A percentile compares a stretch with the other conserved stretches of the same genome.
Evolutionary conservation across 2,888 invertebrate genomes (phyloP).

Genomic region (Keiferia lycopersicella): DNA sequence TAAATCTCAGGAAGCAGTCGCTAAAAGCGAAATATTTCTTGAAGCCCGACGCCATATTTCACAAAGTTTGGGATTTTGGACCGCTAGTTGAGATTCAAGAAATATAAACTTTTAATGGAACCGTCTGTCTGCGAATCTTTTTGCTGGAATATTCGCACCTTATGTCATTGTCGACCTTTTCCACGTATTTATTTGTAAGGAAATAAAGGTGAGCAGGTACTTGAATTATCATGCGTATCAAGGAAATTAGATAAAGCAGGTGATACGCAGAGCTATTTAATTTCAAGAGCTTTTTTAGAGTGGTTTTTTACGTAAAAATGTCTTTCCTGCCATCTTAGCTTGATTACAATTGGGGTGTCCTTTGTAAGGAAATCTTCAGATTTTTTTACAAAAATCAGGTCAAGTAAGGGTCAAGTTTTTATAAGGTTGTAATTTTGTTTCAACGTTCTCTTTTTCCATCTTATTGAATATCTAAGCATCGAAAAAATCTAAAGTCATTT

Average conservation of each 20-base stretch:
- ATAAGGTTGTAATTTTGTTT: neutral
- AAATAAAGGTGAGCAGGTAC: neutral
- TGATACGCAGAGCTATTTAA: neutral
- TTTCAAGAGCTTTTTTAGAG: neutral
- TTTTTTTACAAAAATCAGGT: constrained; percentile 5
- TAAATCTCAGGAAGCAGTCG: constrained; percentile 17
- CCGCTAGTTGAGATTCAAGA: constrained; percentile 20
- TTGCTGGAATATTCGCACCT: neutral
- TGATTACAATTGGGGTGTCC: constrained; percentile 5
- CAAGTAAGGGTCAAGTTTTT: constrained; percentile 7
- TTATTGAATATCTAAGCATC: too few species aligned
- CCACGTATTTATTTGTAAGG: neutral
- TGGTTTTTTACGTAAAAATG: neutral
- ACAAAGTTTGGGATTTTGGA: constrained; percentile 20
- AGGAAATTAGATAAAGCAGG: neutral
- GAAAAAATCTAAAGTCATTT: too few species aligned
- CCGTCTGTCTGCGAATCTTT: constrained; percentile 16
- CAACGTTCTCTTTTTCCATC: neutral
- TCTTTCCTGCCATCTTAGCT: neutral
- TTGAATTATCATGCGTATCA: neutral
- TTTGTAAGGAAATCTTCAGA: constrained; percentile 1
- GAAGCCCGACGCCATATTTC: constrained; percentile 18
- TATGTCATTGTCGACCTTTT: neutral
- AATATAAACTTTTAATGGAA: constrained; percentile 21
- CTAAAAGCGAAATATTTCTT: constrained; percentile 18